phyloP scores from a whole-genome alignment of 2,113 vertebrate genomes.

The rat (Rattus norvegicus) region DNA sequence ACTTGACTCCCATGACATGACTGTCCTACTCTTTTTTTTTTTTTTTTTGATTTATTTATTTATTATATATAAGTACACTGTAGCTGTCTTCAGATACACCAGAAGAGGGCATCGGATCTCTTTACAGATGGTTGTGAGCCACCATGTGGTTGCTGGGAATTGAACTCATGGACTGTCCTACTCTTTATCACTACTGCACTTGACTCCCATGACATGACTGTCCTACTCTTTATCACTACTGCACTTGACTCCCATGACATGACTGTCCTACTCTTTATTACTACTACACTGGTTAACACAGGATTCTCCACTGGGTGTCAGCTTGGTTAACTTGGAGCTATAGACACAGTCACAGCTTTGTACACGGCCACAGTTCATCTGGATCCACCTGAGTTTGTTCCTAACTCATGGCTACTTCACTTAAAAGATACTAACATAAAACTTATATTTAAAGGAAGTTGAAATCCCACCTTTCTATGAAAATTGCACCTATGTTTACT shows the following conservation, averaged over 20 bases:
- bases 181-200: background rate
- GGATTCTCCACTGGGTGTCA: slow-evolving; percentile 36
- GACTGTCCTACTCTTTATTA: slow-evolving; percentile 23
- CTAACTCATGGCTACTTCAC: slow-evolving; percentile 8
- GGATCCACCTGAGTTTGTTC: slow-evolving; percentile 33
- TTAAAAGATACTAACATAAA: slow-evolving; percentile 23
- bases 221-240: slow-evolving; percentile 20
- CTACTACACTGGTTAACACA: slow-evolving; percentile 28
- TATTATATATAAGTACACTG: too few species aligned
- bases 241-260: background rate
- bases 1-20: background rate
- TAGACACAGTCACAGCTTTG: slow-evolving; percentile 3
- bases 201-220: background rate
- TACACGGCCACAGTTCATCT: background rate
- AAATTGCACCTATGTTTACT: slow-evolving; percentile 24
- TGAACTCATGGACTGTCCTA: too few species aligned
- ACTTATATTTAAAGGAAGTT: slow-evolving; percentile 43
- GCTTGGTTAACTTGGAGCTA: background rate
- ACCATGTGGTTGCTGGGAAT: too few species aligned
- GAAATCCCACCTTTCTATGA: slow-evolving; percentile 48
- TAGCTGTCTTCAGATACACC: too few species aligned
- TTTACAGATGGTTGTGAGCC: too few species aligned
- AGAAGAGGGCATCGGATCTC: too few species aligned
- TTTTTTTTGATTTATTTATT: too few species aligned
- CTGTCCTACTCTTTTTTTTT: background rate